Base-by-base conservation (phyloP, 2,797 vertebrate genomes). In the Chiroxiphia lanceolata region DNA sequence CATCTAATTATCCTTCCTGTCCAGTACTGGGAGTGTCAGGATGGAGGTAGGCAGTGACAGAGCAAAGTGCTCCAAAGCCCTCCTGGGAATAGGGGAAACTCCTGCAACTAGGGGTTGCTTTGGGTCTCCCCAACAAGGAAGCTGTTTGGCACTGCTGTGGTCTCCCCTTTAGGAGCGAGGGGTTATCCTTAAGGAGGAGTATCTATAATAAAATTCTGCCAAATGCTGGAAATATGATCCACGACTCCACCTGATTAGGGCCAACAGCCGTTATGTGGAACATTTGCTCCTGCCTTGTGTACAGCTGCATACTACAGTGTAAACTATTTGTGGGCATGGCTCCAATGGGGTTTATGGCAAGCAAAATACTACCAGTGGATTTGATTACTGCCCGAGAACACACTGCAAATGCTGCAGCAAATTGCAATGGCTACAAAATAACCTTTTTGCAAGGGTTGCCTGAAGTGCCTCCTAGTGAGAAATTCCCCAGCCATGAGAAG, bases 281-380 rank as follows among this genome's bases (percentile, higher is more conserved):
- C 97, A 97, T 92, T 97, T 97, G 97, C 92, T 97, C 87, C 87
- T 29, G 65, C 87, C 94, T 81, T 67, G 44, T 47, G 72, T 89
- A 90, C 96, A 95, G 67, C 86, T 90, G 91, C 75, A 20, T 84
- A 83, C 88, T 90, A 69, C 44, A 74, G 79, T 31, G 74, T 34
- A 92, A 83, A 83, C 97, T 98, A 97, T 98, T 98, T 97, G 96
- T 79, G 92, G 97, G 97, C 94, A 65, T 16, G 77, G 91, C 97
- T 98, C 97, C 96, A 96, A 12, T 6, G 68, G 89, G 95, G 95
- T 85, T 94, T 85, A 64, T 48, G 87, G 92, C 53, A 2, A 34
- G 68, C 14, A 45, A 94, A 71, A 84, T 87, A 31, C 92, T 83
- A n/a, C 63, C 26, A 6, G 74, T 34, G 77, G 97, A 91, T 98